A percentile compares a stretch with the other conserved stretches of the same genome.
These are phyloP conservation scores for Bergia puertoricense DNA, from an alignment of 92 coral and sea anemone genomes.

Conservation along the genomic window DNA sequence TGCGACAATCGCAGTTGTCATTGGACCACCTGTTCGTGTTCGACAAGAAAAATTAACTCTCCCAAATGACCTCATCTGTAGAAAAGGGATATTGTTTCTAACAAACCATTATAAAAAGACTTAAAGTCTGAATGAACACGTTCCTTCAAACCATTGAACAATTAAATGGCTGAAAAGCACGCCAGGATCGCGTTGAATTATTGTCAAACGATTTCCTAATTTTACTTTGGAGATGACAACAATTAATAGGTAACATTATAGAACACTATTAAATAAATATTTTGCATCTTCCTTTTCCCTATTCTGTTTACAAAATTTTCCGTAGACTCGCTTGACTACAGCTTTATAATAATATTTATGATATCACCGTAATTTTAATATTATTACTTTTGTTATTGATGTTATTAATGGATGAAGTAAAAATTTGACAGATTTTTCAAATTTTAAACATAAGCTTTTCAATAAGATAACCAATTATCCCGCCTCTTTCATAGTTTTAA, in stretches of 20 bases:
- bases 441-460: neutral
- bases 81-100: neutral
- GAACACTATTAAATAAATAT: neutral
- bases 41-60: neutral
- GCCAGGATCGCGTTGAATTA: neutral
- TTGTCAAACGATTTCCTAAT: neutral
- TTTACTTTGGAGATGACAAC: neutral
- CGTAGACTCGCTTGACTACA: no score
- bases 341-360: no score
- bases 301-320: no score
- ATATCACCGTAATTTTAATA: neutral
- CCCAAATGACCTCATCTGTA: slow-evolving; percentile 32
- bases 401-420: neutral
- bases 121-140: neutral
- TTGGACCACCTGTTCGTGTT: slow-evolving; percentile 24
- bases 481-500: no score
- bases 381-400: neutral
- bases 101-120: neutral
- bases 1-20: neutral
- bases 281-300: neutral
- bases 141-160: neutral
- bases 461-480: no score
- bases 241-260: neutral
- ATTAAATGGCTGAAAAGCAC: neutral
- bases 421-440: no score